Evolutionary conservation across 2,113 vertebrate genomes (phyloP).

Genomic region (Panurus biarmicus): DNA sequence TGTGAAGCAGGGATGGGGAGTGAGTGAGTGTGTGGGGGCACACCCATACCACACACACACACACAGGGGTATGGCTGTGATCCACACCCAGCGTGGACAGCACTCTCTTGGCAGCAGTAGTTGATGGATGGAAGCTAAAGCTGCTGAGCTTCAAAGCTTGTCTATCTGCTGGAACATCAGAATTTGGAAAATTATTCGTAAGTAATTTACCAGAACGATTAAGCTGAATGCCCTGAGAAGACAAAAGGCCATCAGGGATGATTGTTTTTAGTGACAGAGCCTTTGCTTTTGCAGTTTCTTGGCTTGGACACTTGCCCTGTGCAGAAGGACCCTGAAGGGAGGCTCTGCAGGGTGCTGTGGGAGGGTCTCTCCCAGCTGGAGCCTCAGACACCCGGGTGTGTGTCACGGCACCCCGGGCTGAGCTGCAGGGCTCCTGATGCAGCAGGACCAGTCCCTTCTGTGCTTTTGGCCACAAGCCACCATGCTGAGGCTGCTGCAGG

Average conservation of each 20-base stretch:
- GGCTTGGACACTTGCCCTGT: neutral
- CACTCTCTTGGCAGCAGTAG: too few relatives aligned
- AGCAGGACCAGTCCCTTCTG: neutral
- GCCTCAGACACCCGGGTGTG: neutral
- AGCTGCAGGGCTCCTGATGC: neutral
- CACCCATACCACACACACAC: neutral
- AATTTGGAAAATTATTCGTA: neutral
- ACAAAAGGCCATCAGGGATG: neutral
- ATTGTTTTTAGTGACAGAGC: neutral
- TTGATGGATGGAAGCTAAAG: neutral
- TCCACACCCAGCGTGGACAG: fast-evolving
- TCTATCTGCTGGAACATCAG: neutral
- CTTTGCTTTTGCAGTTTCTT: neutral
- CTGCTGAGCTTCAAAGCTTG: neutral
- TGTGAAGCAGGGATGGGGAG: neutral
- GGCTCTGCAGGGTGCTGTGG: neutral
- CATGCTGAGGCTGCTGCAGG: neutral
- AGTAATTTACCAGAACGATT: neutral
- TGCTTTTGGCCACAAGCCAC: neutral
- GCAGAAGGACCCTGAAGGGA: neutral
- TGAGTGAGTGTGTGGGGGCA: fast-evolving
- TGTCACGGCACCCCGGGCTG: neutral
- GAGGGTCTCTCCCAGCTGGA: neutral
- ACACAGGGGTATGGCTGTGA: fast-evolving
- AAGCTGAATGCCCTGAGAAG: neutral